Conservation (phyloP, 1,140 invertebrate genomes). For the Hesperophylax magnus region DNA sequence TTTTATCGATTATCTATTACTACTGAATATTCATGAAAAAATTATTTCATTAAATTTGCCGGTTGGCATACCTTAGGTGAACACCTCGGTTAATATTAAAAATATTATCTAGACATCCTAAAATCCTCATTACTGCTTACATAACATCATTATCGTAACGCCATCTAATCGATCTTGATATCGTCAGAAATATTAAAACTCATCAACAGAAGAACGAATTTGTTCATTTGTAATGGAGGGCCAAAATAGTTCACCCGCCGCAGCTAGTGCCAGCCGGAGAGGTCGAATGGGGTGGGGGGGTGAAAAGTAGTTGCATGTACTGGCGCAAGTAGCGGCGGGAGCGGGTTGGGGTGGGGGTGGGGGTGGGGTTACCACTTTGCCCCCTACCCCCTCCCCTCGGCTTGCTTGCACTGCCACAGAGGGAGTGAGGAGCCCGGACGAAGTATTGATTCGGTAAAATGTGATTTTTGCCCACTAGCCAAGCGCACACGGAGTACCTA, state of each 20-base stretch:
- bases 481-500: slow-evolving; percentile 29
- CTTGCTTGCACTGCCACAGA: slow-evolving; percentile 46
- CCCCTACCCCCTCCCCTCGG: slow-evolving; percentile 24
- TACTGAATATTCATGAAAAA: too few relatives aligned
- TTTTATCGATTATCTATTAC: too few relatives aligned
- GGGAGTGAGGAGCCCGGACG: slow-evolving; percentile 53
- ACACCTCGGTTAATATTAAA: too few relatives aligned
- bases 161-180: too few relatives aligned
- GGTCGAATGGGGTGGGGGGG: background rate
- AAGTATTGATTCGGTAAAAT: slow-evolving; percentile 59
- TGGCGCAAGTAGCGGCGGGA: slow-evolving; percentile 1
- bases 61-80: too few relatives aligned
- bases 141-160: too few relatives aligned
- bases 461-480: slow-evolving; percentile 57
- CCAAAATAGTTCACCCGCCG: slow-evolving; percentile 29
- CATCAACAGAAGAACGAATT: too few relatives aligned
- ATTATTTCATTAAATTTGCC: too few relatives aligned
- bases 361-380: background rate
- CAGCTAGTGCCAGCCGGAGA: slow-evolving; percentile 16
- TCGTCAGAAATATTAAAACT: too few relatives aligned
- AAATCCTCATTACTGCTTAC: too few relatives aligned
- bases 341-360: background rate
- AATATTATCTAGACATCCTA: too few relatives aligned
- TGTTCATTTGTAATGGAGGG: slow-evolving; percentile 3
- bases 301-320: slow-evolving; percentile 41